A percentile compares a stretch with the other conserved stretches of the same genome.
Evolutionary conservation across 2,797 vertebrate species (phyloP).

Genomic region (Propithecus perrieri): DNA sequence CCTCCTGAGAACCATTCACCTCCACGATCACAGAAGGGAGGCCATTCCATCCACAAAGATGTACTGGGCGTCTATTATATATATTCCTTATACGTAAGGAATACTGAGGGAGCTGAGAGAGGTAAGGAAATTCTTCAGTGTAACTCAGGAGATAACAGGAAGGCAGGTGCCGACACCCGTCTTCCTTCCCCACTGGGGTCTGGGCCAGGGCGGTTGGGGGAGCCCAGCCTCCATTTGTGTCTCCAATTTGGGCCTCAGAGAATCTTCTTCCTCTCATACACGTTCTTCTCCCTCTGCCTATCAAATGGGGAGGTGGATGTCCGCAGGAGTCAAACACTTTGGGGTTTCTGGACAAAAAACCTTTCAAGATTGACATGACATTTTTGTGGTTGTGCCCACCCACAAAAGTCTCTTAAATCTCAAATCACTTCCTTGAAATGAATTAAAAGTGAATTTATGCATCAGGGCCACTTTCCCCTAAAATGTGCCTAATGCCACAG

Average conservation of each 20-base stretch:
- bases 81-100: neutral
- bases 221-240: neutral
- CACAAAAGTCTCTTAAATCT: neutral
- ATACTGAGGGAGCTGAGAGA: too few species aligned
- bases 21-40: neutral
- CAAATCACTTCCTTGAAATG: neutral
- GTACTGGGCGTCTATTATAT: neutral
- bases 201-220: neutral
- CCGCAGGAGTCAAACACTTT: neutral
- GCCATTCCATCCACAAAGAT: neutral
- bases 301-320: neutral
- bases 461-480: neutral
- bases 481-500: neutral
- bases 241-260: neutral
- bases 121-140: neutral
- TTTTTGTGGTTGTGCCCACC: neutral
- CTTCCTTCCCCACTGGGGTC: neutral
- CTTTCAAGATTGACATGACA: neutral
- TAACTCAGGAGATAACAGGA: neutral
- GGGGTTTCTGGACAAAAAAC: neutral
- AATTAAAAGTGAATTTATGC: neutral
- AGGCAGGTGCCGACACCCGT: rapidly evolving
- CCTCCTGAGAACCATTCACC: neutral
- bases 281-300: neutral
- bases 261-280: neutral